Percentiles rank a stretch among this genome's conserved stretches.
These are phyloP conservation scores for Pandion haliaetus DNA, from an alignment of 2,113 vertebrate genomes.

Conservation along the genomic window DNA sequence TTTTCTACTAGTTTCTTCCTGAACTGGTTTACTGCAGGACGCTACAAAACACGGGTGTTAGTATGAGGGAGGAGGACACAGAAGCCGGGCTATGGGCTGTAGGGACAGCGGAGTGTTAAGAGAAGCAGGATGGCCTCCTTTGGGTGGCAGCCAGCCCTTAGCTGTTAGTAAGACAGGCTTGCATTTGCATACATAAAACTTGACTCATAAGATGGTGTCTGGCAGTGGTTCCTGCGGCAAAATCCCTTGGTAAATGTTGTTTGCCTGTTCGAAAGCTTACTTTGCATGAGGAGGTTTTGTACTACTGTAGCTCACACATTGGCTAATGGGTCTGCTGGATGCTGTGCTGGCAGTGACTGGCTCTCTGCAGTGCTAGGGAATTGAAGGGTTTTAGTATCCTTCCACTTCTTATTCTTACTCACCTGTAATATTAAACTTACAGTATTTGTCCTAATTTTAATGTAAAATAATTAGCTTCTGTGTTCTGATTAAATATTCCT, in stretches of 20 bases:
- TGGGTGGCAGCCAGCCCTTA: background rate
- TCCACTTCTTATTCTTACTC: background rate
- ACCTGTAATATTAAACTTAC: background rate
- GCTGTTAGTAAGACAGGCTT: background rate
- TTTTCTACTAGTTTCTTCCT: background rate
- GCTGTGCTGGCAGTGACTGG: background rate
- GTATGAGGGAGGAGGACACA: fast-evolving
- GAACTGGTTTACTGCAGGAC: background rate
- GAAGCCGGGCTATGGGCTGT: background rate
- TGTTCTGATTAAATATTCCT: background rate
- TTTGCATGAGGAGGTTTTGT: background rate
- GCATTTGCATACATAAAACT: background rate
- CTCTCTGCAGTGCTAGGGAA: background rate
- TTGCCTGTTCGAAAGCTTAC: background rate
- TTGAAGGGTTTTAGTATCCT: background rate
- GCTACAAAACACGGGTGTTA: fast-evolving
- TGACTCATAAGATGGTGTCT: background rate
- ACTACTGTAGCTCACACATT: background rate
- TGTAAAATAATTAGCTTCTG: background rate
- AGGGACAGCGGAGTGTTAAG: background rate
- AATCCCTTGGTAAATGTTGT: background rate
- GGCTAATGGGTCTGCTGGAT: fast-evolving
- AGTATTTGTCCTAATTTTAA: background rate
- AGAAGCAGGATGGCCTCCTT: background rate
- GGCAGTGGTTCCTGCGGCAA: background rate